Evolutionary conservation across 2,797 vertebrate species (phyloP), one percentile per base, ranked within the genome.

Genomic region (Adrianichthys oophorus): DNA sequence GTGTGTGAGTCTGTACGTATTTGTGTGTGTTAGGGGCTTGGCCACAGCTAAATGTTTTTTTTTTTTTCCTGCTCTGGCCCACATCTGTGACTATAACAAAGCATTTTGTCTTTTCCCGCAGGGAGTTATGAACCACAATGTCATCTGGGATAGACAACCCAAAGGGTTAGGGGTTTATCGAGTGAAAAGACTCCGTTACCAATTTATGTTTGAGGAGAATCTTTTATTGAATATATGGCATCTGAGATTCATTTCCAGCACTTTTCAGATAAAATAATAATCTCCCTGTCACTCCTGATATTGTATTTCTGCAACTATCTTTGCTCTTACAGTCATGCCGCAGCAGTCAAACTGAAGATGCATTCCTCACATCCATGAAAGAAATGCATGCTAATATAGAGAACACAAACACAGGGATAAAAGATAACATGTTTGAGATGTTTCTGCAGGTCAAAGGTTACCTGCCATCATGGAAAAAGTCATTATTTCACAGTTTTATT

Each of bases 401-500:
- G 10, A 4, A 1, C 18, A 24, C 5, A 47, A 41, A 46, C 41
- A 14, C 1, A 19, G 45, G 37, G 21, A 59, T 23, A 24, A 74
- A 62, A 58, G 14, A 56, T 59, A 49, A 62, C 64, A 51, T 23
- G 24, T 55, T 62, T 57, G 43, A 26, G 46, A 49, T 46, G 21
- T 72, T 76, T 74, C 56, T 66, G 73, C 44, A 32, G 67, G 74
- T 73, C 54, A 65, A 45, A 68, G 70, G 74, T 78, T 29, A 65
- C 7, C 21, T 10, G 55, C 43, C 63, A 59, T 59, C 56, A 57
- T 29, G 26, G 52, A 15, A 52, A 77, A 70, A 52, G 57, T 70
- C 44, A 70, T 84, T 64, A 46, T 69, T 85, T 78, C 70, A 70
- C 65, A 73, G 65, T 60, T 50, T 71, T 56, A 75, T 79, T 41